Base-by-base conservation (phyloP, 2,888 invertebrate genomes). In the Saturnia pavonia region DNA sequence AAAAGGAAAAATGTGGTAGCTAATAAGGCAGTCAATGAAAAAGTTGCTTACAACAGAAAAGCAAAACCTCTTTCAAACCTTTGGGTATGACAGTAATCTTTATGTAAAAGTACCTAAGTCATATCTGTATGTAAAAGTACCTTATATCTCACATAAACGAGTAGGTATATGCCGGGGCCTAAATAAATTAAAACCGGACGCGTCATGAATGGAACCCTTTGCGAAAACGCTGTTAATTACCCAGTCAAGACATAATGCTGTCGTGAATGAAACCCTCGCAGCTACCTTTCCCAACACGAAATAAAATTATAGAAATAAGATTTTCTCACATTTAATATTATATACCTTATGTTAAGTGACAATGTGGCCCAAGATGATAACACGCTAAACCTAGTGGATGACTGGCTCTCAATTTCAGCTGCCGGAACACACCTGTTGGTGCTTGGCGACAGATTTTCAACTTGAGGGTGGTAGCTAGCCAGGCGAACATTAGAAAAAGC, bases 211-310 rank as follows among this genome's bases (percentile, higher is more conserved):
- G 70, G 71, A 48, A 51, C 27, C 60, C 72, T 72, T 71, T 72
- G 68, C 66, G 67, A 68, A 70, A 70, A 70, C 69, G 66, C 67
- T 48, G 71, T 70, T 74, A 74, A 74, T 72, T 72, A 72, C 70
- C 69, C 71, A 42, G 63, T 57, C 68, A 34, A 16, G 40, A 65
- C 51, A 42, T 63, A 68, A 68, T 27, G 25, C 67, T 54, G 25
- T 60, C 27, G 57, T 42, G 42, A 70, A 67, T 67, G 54, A 66
- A 51, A 66, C 67, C 67, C 69, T 63, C 63, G 27, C 6, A 60
- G 27, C 60, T 4, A 63, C 63, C 65, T 65, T 65, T 65, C 34
- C 19, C 19, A 40, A 40, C 40, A n/a, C n/a, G 9, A n/a, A 65
- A 65, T 65, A 65, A 40, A 65, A 65, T 60, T 27, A 60, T 65